phyloP scores from a whole-genome alignment of 1,140 invertebrate genomes.

The Lasioglossum albipes region DNA sequence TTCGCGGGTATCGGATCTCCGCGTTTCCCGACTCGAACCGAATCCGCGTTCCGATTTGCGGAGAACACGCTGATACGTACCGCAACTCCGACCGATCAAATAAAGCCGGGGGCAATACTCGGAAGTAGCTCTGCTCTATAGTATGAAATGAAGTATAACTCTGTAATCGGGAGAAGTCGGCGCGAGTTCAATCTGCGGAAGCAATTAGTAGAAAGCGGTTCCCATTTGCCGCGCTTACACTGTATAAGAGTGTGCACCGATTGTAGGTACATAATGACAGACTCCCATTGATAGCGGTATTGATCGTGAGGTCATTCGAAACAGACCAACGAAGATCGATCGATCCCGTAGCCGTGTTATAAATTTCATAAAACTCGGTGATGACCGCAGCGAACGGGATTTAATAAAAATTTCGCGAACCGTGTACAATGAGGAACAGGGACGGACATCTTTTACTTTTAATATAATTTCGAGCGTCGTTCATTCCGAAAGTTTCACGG shows the following conservation, averaged over 20 bases:
- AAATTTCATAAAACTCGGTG: neutral
- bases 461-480: neutral
- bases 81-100: constrained; percentile 2
- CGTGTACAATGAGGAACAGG: neutral
- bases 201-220: constrained; percentile 65
- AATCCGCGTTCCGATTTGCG: too few species aligned
- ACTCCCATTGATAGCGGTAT: constrained; percentile 7
- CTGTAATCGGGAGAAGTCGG: constrained; percentile 23
- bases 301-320: neutral
- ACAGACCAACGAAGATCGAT: neutral
- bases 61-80: too few species aligned
- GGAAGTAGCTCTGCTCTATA: constrained; percentile 30
- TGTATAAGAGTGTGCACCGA: neutral
- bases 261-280: neutral
- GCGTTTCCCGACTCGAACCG: too few species aligned
- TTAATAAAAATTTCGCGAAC: too few species aligned
- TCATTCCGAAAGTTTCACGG: neutral
- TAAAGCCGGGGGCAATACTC: constrained; percentile 20
- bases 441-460: neutral
- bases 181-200: constrained; percentile 51
- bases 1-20: neutral
- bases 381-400: neutral
- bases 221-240: constrained; percentile 24
- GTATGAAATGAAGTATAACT: constrained; percentile 26
- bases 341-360: too few species aligned